Conservation (phyloP, 2,113 vertebrate species). For the Castor canadensis region DNA sequence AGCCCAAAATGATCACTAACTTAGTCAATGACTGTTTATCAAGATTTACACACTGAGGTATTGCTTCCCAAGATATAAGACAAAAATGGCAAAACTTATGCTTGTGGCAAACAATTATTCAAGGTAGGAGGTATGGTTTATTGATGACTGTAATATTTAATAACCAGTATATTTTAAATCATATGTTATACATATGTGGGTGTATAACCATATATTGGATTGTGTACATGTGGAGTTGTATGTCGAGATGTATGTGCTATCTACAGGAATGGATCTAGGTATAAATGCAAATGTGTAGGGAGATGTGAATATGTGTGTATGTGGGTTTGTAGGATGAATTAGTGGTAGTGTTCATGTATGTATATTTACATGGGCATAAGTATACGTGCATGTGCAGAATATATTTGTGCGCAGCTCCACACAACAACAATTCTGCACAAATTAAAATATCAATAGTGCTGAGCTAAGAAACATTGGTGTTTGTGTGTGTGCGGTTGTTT, state of each 20-base stretch:
- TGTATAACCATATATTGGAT: neutral
- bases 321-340: neutral
- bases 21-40: neutral
- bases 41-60: neutral
- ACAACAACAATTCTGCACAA: neutral
- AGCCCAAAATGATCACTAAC: no score
- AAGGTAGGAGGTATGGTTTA: neutral
- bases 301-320: neutral
- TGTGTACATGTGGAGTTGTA: neutral
- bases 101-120: neutral
- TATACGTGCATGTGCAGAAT: neutral
- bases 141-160: neutral
- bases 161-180: neutral
- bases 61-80: neutral
- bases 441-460: neutral
- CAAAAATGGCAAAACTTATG: neutral
- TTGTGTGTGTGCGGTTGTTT: neutral
- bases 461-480: neutral
- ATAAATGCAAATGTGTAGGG: neutral
- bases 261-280: neutral
- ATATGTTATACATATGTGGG: neutral
- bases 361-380: neutral
- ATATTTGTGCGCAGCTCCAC: neutral
- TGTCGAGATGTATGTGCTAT: neutral
- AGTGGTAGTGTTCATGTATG: neutral